Base-by-base conservation (phyloP, 64 coral and sea anemone genomes). In the Trachythela sp. region DNA sequence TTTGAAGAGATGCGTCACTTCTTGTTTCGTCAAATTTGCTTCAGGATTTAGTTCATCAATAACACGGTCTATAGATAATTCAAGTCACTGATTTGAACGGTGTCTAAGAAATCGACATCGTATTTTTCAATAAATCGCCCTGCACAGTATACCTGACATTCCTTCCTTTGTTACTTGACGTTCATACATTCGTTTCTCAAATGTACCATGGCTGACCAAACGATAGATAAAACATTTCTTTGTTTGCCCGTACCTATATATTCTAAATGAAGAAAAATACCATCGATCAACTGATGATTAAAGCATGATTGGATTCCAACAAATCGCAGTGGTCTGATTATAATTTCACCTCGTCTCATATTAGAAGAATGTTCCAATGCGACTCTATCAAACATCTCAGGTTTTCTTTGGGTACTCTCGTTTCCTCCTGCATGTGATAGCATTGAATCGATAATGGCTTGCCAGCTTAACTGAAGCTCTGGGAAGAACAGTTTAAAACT, bases 101-200 rank as follows among this genome's bases (percentile, higher is more conserved):
- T 52, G 49, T 45, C 4, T 45, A 45, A 4, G 42, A 45, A 45
- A 45, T 45, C 11, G 11, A 6, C 11, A 45, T 6, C 11, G 42
- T 45, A 6, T 45, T 45, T 45, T 45, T 45, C 4, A 45, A 45
- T 45, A 45, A 45, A 45, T 45, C 42, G 11, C 11, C 42, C 42
- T 45, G 42, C 42, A 45, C 42, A n/a, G n/a, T n/a, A n/a, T 77
- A 98, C 95, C 92, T 51, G 95, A 86, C 88, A 98, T 94, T 36
- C 95, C 93, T 40, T 98, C 93, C 84, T 98, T 98, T 49, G 95
- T 90, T 60, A 98, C 85, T 58, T 98, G 95, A 54, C 95, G 88
- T 60, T 98, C 89, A 48, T 98, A 98, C 85, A 98, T 98, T 70
- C 94, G 94, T 88, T 98, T 98, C 58, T 98, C 95, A 93, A 98